A percentile compares a stretch with the other conserved stretches of the same genome.
phyloP scores from a whole-genome alignment of 2,113 vertebrate species.

The Psephotus haematonotus region DNA sequence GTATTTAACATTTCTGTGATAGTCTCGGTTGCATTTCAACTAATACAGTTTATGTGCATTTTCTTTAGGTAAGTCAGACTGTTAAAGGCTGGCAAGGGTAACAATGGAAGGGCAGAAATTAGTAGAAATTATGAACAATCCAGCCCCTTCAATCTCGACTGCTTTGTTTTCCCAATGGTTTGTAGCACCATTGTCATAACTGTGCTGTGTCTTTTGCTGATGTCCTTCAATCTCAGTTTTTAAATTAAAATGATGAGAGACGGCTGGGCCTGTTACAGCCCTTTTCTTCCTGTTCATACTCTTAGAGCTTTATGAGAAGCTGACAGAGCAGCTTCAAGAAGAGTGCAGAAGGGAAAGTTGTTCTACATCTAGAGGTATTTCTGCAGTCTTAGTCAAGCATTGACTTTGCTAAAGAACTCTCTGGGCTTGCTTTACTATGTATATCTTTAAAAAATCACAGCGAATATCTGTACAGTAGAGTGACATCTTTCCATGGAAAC shows the following conservation, averaged over 20 bases:
- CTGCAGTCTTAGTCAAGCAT: background rate
- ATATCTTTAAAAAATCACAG: background rate
- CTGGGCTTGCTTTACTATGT: background rate
- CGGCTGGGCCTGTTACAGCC: background rate
- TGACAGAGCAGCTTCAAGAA: background rate
- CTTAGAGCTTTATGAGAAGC: background rate
- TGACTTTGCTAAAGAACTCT: background rate
- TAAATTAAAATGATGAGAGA: background rate
- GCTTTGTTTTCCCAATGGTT: background rate
- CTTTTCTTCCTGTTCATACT: background rate
- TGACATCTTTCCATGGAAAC: background rate
- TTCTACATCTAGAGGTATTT: background rate
- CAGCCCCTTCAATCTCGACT: background rate
- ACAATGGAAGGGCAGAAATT: background rate
- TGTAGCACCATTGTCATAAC: background rate
- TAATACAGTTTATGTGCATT: rapidly evolving
- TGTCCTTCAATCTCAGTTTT: background rate
- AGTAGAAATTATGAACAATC: background rate
- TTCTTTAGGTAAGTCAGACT: background rate
- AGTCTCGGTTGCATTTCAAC: background rate
- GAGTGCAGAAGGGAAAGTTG: background rate
- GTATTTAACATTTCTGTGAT: background rate
- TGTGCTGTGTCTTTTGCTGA: background rate
- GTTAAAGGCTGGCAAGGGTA: background rate
- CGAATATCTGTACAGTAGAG: background rate